Percentiles rank a stretch among this genome's conserved stretches.
phyloP scores from a whole-genome alignment of 23 tunicate species.

The Halocynthia aurantium region DNA sequence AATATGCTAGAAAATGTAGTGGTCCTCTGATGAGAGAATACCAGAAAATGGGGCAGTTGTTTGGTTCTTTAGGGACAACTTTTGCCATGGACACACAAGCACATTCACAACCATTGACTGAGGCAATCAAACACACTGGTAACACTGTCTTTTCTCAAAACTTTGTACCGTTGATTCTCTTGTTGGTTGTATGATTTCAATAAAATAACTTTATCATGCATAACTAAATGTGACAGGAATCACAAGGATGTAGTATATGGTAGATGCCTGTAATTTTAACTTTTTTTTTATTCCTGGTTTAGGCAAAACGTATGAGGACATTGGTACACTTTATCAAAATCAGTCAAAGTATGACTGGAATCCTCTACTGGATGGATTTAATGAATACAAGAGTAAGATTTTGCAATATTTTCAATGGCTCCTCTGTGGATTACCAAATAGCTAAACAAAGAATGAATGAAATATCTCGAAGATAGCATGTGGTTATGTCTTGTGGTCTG shows the following conservation, averaged over 20 bases:
- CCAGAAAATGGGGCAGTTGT: slow-evolving; percentile 59
- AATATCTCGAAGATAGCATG: too few relatives aligned
- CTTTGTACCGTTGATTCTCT: too few relatives aligned
- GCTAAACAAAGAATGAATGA: too few relatives aligned
- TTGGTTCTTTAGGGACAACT: slow-evolving; percentile 31
- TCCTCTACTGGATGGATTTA: slow-evolving; percentile 65
- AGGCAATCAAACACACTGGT: slow-evolving; percentile 80
- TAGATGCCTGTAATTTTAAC: neutral
- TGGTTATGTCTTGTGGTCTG: too few relatives aligned
- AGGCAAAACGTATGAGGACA: slow-evolving; percentile 50
- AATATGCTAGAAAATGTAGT: slow-evolving; percentile 40
- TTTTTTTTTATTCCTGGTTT: neutral
- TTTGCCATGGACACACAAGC: slow-evolving; percentile 55
- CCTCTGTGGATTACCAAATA: too few relatives aligned
- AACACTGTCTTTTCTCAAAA: neutral
- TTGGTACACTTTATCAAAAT: slow-evolving; percentile 47
- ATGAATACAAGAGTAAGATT: slow-evolving; percentile 63
- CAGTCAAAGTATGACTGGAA: slow-evolving; percentile 82
- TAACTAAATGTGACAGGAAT: neutral
- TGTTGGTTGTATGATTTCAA: too few relatives aligned
- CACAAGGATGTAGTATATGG: neutral
- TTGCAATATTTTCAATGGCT: neutral
- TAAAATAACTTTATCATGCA: neutral
- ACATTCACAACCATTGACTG: slow-evolving; percentile 31
- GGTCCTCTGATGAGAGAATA: slow-evolving; percentile 62